Conservation (phyloP, 2,888 invertebrate genomes). For the Beris morrisii region DNA sequence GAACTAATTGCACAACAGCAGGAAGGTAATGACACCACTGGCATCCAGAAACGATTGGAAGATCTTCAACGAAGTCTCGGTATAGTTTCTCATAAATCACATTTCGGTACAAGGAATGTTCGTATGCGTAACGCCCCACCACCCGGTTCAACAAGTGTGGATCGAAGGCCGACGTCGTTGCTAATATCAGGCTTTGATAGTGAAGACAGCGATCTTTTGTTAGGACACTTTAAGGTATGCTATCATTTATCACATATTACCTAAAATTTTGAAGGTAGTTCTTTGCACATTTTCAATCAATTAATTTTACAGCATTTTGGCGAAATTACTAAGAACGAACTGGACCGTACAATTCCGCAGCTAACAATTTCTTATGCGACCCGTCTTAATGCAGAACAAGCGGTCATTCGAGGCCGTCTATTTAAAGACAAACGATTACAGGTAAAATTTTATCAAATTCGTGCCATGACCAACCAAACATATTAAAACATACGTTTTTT, state of each 20-base stretch:
- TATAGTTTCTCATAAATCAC: conserved; percentile 41
- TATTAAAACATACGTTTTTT: too few relatives aligned
- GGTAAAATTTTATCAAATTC: conserved; percentile 52
- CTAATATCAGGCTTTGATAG: conserved; percentile 84
- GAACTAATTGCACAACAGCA: conserved; percentile 88
- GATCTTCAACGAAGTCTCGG: conserved; percentile 64
- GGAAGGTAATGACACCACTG: conserved; percentile 82
- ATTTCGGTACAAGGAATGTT: conserved; percentile 41
- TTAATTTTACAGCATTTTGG: conserved; percentile 73
- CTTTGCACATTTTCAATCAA: conserved; percentile 2
- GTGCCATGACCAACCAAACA: background rate
- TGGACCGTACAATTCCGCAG: conserved; percentile 70
- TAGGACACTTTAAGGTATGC: conserved; percentile 82
- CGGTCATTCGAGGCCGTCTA: conserved; percentile 56
- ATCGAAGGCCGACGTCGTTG: conserved; percentile 83
- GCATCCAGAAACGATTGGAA: conserved; percentile 73
- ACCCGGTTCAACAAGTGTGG: conserved; percentile 63
- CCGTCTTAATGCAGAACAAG: conserved; percentile 55
- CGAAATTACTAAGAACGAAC: conserved; percentile 79
- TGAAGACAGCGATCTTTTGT: conserved; percentile 78
- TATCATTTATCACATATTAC: background rate
- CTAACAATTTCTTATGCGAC: conserved; percentile 55
- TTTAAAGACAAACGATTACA: conserved; percentile 76
- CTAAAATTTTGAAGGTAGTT: background rate
- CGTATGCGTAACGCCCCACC: conserved; percentile 50